phyloP scores from a whole-genome alignment of 2,113 vertebrate genomes.

The Aptenodytes forsteri region DNA sequence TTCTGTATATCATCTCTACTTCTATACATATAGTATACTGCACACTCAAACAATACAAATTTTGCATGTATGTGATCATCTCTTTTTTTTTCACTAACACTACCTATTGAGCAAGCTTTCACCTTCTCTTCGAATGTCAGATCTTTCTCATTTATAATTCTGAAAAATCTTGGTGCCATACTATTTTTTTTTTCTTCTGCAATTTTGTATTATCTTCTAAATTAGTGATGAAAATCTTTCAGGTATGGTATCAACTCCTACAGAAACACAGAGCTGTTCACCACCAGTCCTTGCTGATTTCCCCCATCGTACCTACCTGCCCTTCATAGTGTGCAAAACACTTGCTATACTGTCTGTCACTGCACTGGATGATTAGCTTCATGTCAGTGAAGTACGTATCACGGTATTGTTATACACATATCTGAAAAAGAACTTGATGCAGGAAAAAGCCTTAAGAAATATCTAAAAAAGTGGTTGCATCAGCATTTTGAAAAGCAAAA shows the following conservation, averaged over 20 bases:
- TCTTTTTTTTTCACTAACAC: background rate
- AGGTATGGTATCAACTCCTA: background rate
- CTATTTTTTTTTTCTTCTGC: background rate
- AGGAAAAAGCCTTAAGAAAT: background rate
- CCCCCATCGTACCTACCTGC: background rate
- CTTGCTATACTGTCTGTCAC: background rate
- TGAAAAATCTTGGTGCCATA: background rate
- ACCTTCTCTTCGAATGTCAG: background rate
- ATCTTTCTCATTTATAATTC: background rate
- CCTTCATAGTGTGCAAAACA: background rate
- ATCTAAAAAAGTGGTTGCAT: background rate
- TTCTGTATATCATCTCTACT: rapidly evolving
- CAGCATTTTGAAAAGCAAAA: background rate
- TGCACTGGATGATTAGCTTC: background rate
- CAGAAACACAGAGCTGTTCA: background rate
- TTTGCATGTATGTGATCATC: background rate
- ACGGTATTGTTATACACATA: background rate
- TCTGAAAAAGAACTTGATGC: background rate
- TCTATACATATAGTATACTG: background rate
- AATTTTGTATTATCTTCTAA: background rate
- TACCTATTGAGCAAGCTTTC: background rate
- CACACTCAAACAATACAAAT: background rate
- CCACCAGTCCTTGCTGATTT: background rate
- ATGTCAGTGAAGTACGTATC: background rate
- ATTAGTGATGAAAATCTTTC: background rate